Base-by-base conservation (phyloP, 2,797 vertebrate genomes). In the Emys orbicularis region DNA sequence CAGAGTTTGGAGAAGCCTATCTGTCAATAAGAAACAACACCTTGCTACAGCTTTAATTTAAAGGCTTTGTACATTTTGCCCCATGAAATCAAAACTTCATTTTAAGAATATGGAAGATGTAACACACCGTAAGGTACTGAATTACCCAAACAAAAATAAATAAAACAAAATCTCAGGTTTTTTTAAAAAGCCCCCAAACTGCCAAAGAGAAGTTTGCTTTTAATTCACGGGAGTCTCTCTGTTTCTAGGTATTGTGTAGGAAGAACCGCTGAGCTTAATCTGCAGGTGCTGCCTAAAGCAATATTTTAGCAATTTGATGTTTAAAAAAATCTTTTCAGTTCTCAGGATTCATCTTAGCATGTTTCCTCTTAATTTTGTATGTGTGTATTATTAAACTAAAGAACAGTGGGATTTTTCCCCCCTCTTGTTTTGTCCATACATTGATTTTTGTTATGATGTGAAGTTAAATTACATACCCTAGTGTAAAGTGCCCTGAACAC, bases 1-100 rank as follows among this genome's bases (percentile, higher is more conserved):
- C 94, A 96, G 95, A 94, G 79, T 96, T 81, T 95, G 93, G 95
- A 93, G 89, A 91, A 96, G 90, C 52, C 92, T 95, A 47, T 86
- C 95, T 92, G 89, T 88, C 15, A 2, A n/a, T 34, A 90, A 96
- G 47, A 96, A 93, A 57, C 74, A 93, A 79, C 84, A 95, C 92
- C 94, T 97, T 95, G 88, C 44, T 47, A 76, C 12, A 6, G 61
- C 29, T 74, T 88, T 81, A 88, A 93, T 94, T 54, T 95, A 96
- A 95, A 96, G 65, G 56, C 1, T 8, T 92, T 76, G 81, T 61
- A 83, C 50, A 91, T 88, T 90, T 91, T 86, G 90, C 76, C 56
- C 31, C 89, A 34, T 86, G 89, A 76, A 84, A 93, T 90, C 95
- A 96, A 90, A 94, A 89, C 88, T 91, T 88, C 95, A 77, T 87